A percentile compares a stretch with the other conserved stretches of the same genome.
These are phyloP conservation scores for Corythornis vintsioides DNA, from an alignment of 2,113 vertebrate species.

Conservation along the genomic window DNA sequence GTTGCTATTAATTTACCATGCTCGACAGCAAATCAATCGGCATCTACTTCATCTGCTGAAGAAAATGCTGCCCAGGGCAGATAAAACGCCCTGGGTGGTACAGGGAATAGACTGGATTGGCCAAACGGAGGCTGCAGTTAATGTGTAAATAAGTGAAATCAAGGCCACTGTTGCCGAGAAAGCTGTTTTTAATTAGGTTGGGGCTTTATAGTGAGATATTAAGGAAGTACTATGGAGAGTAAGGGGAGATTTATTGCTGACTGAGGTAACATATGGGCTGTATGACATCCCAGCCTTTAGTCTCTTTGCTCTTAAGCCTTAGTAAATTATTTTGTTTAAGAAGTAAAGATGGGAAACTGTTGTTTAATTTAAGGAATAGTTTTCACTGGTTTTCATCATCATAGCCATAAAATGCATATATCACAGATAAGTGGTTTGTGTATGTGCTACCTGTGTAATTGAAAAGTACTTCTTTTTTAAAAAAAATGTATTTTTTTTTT, in stretches of 20 bases:
- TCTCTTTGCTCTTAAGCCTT: conserved; percentile 43
- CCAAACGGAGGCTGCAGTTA: conserved; percentile 81
- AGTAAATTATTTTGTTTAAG: conserved; percentile 66
- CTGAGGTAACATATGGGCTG: conserved; percentile 60
- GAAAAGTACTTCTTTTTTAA: not conserved
- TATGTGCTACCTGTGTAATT: not conserved
- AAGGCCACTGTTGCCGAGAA: conserved; percentile 80
- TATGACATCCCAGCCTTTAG: conserved; percentile 55
- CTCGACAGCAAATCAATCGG: conserved; percentile 97
- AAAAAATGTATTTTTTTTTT: not conserved
- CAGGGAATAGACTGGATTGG: conserved; percentile 79
- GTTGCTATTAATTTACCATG: conserved; percentile 91
- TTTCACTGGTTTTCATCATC: conserved; percentile 19
- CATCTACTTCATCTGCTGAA: conserved; percentile 86
- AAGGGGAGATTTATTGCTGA: conserved; percentile 70
- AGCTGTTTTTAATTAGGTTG: conserved; percentile 85
- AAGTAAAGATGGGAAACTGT: conserved; percentile 44
- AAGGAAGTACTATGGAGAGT: conserved; percentile 68
- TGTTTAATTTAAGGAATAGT: conserved; percentile 61
- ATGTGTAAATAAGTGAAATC: conserved; percentile 89
- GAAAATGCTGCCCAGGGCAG: conserved; percentile 86
- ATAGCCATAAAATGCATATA: not conserved
- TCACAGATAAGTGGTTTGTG: not conserved
- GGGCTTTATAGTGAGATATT: conserved; percentile 76
- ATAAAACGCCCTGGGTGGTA: conserved; percentile 82